phyloP scores from a whole-genome alignment of 2,797 vertebrate genomes.

The Anabas testudineus region DNA sequence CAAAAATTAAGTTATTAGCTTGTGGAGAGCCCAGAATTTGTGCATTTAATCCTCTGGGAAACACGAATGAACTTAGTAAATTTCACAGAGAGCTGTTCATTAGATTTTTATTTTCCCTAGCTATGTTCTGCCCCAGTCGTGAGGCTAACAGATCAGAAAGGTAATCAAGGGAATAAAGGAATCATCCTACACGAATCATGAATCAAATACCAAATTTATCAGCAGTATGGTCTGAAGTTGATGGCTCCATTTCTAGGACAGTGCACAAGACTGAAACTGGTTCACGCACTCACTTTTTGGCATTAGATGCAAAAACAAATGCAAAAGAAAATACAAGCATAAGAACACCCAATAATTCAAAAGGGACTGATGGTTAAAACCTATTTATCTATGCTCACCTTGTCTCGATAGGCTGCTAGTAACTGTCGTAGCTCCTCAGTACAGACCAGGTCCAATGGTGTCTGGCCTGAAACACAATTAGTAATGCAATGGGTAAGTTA shows the following conservation, averaged over 20 bases:
- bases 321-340: too few species aligned
- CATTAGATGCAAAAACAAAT: too few species aligned
- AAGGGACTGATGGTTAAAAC: neutral
- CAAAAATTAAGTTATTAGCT: neutral
- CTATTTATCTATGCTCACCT: conserved; percentile 64
- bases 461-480: conserved; percentile 85
- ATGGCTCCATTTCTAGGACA: too few species aligned
- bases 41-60: neutral
- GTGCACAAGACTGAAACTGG: too few species aligned
- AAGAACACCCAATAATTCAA: neutral
- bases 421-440: conserved; percentile 88
- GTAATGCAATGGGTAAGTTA: conserved; percentile 6
- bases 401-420: conserved; percentile 84
- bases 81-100: conserved; percentile 17
- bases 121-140: neutral
- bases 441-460: conserved; percentile 86
- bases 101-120: conserved; percentile 5
- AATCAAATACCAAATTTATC: conserved; percentile 6
- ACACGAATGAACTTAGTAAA: neutral
- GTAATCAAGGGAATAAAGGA: conserved; percentile 7
- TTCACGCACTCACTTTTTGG: too few species aligned
- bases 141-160: conserved; percentile 2
- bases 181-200: too few species aligned
- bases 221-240: neutral
- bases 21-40: neutral